Base-by-base conservation (phyloP, 2,888 invertebrate genomes). In the Polymixis lichenea region DNA sequence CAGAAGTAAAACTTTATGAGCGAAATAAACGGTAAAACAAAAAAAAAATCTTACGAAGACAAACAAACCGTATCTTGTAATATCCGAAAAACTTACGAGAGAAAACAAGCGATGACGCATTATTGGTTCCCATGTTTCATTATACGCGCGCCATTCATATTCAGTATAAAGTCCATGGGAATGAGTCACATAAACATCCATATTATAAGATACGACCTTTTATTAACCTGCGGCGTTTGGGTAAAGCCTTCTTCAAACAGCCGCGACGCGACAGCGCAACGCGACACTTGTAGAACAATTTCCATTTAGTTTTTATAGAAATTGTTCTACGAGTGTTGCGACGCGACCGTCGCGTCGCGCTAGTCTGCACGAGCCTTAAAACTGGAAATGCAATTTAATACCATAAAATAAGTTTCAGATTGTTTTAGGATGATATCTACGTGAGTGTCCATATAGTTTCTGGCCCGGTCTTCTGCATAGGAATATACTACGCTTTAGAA, bases 61-160 rank as follows among this genome's bases (percentile, higher is more conserved):
- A 77, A 53, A 60, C 17, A 64, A 15, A 56, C 22, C 19, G 9
- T 75, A 66, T 53, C 32, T 51, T 56, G 8, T 38, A 58, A 65
- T 58, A 55, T 28, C 49, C n/a, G 9, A 68, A 46, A 69, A 53
- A 25, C 69, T 43, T 0, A 65, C 28, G 7, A 55, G 15, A 64
- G 56, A 7, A 32, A 82, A 73, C 43, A 53, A 70, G 58, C 56
- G 53, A 15, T n/a, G 19, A 55, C 71, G 28, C 73, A 51, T 70
- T 43, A 77, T 74, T 71, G 25, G 68, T 60, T 64, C 32, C 32
- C 49, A 13, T 68, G 70, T 74, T 46, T 67, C 73, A 82, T 82
- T 72, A 81, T 73, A 72, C 71, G 65, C 58, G 22, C 53, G 38
- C 73, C 60, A 64, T 68, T 67, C 64, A 77, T 71, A 77, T 74